Percentiles rank a stretch among this genome's conserved stretches.
phyloP scores from a whole-genome alignment of 2,797 vertebrate genomes.

The Emydoidea blandingii region DNA sequence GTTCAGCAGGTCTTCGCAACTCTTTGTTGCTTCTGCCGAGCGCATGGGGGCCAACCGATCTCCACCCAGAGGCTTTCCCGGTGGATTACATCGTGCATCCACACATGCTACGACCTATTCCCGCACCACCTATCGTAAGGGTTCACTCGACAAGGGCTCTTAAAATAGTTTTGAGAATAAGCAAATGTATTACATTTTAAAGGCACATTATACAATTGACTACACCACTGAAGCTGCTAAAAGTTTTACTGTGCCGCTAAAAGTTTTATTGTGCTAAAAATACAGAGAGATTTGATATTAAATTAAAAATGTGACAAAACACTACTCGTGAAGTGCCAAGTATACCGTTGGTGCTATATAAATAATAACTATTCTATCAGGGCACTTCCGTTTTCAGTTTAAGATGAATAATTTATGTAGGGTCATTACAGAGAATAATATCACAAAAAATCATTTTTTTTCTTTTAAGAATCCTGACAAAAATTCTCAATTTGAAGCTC shows the following conservation, averaged over 20 bases:
- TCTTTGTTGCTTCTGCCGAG: too few relatives aligned
- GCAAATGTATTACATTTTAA: not conserved
- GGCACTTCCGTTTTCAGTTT: not conserved
- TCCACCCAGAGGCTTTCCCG: too few relatives aligned
- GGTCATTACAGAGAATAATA: not conserved
- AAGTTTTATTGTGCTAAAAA: accelerated
- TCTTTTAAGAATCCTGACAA: not conserved
- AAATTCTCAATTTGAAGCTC: not conserved
- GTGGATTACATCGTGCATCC: too few relatives aligned
- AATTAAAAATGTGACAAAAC: not conserved
- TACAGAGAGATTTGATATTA: not conserved
- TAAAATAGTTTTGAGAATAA: not conserved
- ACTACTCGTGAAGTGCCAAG: not conserved
- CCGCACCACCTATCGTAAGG: too few relatives aligned
- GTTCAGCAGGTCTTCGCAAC: too few relatives aligned
- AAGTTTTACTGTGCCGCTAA: accelerated
- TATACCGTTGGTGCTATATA: not conserved
- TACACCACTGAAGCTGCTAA: accelerated
- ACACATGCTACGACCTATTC: too few relatives aligned
- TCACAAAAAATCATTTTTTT: not conserved
- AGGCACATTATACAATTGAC: not conserved
- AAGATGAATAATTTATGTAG: not conserved
- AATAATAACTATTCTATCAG: not conserved
- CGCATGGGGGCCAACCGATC: too few relatives aligned
- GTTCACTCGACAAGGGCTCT: too few relatives aligned